phyloP scores from a whole-genome alignment of 2,113 vertebrate species.

The Columba janthina region DNA sequence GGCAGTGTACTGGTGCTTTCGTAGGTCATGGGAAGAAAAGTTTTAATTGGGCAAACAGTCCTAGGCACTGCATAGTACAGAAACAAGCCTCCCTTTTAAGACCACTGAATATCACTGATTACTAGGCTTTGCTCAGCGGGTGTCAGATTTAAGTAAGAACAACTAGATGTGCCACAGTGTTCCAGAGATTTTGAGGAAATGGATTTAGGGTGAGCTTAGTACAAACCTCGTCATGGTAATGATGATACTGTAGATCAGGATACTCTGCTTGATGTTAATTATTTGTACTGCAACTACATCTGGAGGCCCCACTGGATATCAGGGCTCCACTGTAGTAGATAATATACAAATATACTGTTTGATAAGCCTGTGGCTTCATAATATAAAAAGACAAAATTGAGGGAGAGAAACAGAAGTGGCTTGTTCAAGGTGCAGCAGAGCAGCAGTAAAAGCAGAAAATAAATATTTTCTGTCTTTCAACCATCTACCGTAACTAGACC shows the following conservation, averaged over 20 bases:
- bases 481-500: background rate
- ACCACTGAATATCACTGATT: background rate
- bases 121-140: background rate
- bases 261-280: slow-evolving; percentile 8
- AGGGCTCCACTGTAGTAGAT: background rate
- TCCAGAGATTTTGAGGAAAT: background rate
- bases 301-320: background rate
- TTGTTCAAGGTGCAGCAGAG: background rate
- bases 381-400: background rate
- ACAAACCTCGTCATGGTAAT: background rate
- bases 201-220: background rate
- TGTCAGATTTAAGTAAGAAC: background rate
- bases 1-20: background rate
- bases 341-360: background rate
- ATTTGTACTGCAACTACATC: background rate
- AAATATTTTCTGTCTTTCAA: background rate
- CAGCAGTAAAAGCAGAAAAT: background rate
- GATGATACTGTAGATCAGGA: background rate
- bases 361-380: background rate
- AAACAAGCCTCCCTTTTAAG: background rate
- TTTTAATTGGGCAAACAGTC: background rate
- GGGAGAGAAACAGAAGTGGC: background rate
- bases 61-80: background rate
- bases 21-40: background rate
- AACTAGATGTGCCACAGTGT: background rate